A percentile compares a stretch with the other conserved stretches of the same genome.
phyloP scores from a whole-genome alignment of 2,888 invertebrate genomes.

The Priocnemis perturbator region DNA sequence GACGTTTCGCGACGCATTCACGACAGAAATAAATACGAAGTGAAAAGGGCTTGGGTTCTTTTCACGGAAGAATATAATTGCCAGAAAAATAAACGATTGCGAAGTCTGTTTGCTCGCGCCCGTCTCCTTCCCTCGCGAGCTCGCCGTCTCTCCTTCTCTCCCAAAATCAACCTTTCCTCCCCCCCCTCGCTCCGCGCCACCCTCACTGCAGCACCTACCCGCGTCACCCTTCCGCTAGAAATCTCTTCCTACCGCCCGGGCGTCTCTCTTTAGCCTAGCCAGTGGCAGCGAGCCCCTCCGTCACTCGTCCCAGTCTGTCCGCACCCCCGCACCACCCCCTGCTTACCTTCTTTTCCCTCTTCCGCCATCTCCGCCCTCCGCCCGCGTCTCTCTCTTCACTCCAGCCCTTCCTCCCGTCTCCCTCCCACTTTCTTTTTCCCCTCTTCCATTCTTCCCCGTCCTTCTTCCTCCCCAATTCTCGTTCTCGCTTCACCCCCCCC shows the following conservation, averaged over 20 bases:
- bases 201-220: slow-evolving; percentile 27
- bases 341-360: slow-evolving; percentile 8
- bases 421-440: slow-evolving; percentile 16
- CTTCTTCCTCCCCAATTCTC: slow-evolving; percentile 16
- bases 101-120: slow-evolving; percentile 68
- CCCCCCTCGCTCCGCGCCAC: slow-evolving; percentile 20
- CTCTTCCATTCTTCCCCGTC: slow-evolving; percentile 22
- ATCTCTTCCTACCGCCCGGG: slow-evolving; percentile 8
- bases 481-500: background rate
- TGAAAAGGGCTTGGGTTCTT: slow-evolving; percentile 67
- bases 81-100: slow-evolving; percentile 73
- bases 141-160: slow-evolving; percentile 28
- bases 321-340: background rate
- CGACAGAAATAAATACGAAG: slow-evolving; percentile 67
- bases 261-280: background rate
- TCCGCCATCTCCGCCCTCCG: slow-evolving; percentile 5
- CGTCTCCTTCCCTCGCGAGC: slow-evolving; percentile 31
- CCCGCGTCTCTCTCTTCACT: slow-evolving; percentile 19
- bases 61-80: slow-evolving; percentile 73
- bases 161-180: no score
- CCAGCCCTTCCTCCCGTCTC: slow-evolving; percentile 24
- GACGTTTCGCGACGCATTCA: slow-evolving; percentile 63
- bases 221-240: slow-evolving; percentile 23
- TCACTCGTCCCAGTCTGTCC: background rate
- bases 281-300: background rate